Conservation (phyloP, 2,113 vertebrate species). For the Menura novaehollandiae region DNA sequence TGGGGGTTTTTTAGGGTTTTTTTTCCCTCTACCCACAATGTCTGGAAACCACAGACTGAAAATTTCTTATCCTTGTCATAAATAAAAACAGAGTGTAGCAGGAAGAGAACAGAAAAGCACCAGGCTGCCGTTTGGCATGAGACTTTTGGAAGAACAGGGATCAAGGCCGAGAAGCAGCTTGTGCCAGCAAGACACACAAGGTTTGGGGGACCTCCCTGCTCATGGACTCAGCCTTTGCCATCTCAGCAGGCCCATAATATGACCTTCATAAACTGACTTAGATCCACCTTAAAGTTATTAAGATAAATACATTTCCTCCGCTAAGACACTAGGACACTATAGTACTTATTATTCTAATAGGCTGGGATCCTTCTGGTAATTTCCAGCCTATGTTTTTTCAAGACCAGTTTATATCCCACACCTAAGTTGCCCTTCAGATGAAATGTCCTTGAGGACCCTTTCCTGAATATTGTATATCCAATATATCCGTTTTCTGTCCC, state of each 20-base stretch:
- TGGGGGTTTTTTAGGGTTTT: background rate
- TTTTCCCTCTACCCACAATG: background rate
- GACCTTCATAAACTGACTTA: background rate
- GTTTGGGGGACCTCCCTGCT: rapidly evolving
- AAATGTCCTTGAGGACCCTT: background rate
- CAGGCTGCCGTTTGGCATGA: rapidly evolving
- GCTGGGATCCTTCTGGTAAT: background rate
- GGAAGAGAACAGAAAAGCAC: background rate
- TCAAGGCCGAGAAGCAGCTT: background rate
- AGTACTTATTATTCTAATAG: background rate
- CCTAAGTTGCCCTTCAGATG: background rate
- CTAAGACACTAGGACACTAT: background rate
- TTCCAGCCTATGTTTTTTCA: background rate
- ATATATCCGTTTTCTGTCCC: background rate
- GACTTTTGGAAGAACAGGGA: background rate
- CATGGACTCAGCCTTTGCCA: background rate
- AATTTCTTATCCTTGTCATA: background rate
- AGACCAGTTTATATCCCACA: background rate
- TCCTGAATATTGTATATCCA: background rate
- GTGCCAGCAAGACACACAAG: background rate
- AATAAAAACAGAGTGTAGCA: background rate
- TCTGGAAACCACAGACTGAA: background rate
- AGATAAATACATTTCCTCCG: background rate
- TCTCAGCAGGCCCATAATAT: background rate
- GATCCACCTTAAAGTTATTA: background rate